Conservation (phyloP, 2,888 invertebrate species). For the Pollenia labialis region DNA sequence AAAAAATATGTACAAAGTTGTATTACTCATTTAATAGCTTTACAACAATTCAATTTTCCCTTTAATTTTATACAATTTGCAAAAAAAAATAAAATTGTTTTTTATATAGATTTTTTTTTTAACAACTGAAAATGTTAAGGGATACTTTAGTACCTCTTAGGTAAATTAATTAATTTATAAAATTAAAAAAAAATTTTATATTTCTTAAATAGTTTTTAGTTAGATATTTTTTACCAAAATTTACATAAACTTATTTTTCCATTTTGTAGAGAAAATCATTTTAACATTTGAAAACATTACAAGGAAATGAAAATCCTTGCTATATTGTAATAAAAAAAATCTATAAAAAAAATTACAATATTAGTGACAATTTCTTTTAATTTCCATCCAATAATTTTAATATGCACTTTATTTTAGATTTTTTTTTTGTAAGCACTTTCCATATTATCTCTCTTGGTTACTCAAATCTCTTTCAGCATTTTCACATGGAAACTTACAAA, state of each 20-base stretch:
- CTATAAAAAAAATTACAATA: not conserved
- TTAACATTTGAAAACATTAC: not conserved
- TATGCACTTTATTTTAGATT: constrained; percentile 36
- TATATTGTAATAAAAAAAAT: constrained; percentile 3
- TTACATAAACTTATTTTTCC: not conserved
- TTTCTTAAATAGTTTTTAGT: constrained; percentile 10
- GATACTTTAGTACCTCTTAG: not conserved
- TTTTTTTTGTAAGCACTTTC: constrained; percentile 39
- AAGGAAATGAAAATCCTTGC: not conserved
- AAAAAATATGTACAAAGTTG: not conserved
- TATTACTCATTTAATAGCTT: constrained; percentile 1
- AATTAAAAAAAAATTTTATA: not conserved
- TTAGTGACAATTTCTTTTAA: not conserved
- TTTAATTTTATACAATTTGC: not conserved
- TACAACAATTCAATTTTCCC: not conserved
- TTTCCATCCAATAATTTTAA: constrained; percentile 4
- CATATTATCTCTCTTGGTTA: constrained; percentile 4
- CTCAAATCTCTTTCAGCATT: not conserved
- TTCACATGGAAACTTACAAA: not conserved
- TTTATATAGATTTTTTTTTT: constrained; percentile 7
- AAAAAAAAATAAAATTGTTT: not conserved
- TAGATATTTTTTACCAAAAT: constrained; percentile 18
- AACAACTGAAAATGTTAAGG: not conserved
- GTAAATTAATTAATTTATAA: not conserved
- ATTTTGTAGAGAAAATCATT: constrained; percentile 19